A percentile compares a stretch with the other conserved stretches of the same genome.
Evolutionary conservation across 2,113 vertebrate genomes (phyloP).

Genomic region (Clarias macrocephalus): DNA sequence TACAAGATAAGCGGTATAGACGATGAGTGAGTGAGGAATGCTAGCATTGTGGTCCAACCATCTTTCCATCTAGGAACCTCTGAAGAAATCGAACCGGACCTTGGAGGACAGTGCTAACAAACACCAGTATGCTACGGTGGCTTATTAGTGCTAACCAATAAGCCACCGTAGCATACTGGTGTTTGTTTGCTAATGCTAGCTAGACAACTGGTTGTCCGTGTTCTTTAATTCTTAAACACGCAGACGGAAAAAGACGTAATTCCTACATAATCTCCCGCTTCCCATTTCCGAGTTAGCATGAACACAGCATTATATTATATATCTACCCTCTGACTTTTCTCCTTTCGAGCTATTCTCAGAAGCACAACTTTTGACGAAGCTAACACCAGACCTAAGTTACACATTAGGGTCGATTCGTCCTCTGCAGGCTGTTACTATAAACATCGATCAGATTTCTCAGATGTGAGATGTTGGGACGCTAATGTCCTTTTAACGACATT

Average conservation of each 20-base stretch:
- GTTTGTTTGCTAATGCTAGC: not conserved
- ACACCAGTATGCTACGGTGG: too few species aligned
- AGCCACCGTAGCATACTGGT: not conserved
- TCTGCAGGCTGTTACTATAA: not conserved
- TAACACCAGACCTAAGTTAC: not conserved
- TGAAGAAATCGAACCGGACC: too few species aligned
- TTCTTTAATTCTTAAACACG: not conserved
- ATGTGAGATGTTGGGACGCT: not conserved
- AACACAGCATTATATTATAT: not conserved
- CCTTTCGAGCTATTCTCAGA: not conserved
- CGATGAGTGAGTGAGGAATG: too few species aligned
- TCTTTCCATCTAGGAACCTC: too few species aligned
- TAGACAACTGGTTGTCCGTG: not conserved
- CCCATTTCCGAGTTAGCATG: not conserved
- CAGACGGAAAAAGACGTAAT: not conserved
- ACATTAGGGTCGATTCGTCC: not conserved
- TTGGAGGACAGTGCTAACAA: too few species aligned
- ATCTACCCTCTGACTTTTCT: not conserved
- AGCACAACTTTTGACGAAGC: not conserved
- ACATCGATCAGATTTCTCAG: constrained; percentile 8
- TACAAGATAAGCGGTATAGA: too few species aligned
- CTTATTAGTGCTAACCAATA: not conserved
- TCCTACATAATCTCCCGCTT: too few species aligned
- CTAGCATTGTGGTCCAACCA: too few species aligned
- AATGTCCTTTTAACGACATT: constrained; percentile 20